phyloP scores from a whole-genome alignment of 35 echinoderm and acorn worm species.

The Heliocidaris tuberculata region DNA sequence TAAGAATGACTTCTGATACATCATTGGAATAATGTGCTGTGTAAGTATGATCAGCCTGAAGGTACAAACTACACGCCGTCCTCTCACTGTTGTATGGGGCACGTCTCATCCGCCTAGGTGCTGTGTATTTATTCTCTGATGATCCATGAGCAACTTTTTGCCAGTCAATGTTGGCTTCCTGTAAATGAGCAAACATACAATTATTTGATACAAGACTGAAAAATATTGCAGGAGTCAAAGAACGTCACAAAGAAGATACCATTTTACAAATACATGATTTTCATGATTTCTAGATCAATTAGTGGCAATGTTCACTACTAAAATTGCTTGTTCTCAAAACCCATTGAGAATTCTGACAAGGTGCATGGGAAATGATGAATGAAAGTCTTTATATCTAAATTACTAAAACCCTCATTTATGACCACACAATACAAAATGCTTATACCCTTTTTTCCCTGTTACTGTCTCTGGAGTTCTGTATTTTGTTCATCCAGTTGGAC shows the following conservation, averaged over 20 bases:
- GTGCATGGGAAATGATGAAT: no score
- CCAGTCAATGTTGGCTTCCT: conserved; percentile 45
- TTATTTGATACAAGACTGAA: background rate
- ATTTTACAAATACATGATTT: background rate
- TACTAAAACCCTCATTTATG: no score
- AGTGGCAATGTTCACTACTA: no score
- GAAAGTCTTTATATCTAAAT: no score
- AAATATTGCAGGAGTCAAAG: no score
- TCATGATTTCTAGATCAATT: no score
- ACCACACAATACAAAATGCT: background rate
- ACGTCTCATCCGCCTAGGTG: conserved; percentile 32
- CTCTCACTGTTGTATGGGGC: background rate
- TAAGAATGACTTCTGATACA: conserved; percentile 66
- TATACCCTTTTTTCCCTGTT: conserved; percentile 27
- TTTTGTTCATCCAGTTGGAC: conserved; percentile 63
- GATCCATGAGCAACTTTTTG: conserved; percentile 38
- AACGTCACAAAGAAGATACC: background rate
- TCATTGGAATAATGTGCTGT: conserved; percentile 56
- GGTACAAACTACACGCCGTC: conserved; percentile 73
- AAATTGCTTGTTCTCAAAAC: no score
- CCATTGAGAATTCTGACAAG: no score
- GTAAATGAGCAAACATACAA: background rate
- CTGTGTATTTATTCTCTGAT: conserved; percentile 70
- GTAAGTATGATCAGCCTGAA: conserved; percentile 93
- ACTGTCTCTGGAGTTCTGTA: conserved; percentile 55